Evolutionary conservation across 2,113 vertebrate species (phyloP).

Genomic region (Diadophis punctatus): DNA sequence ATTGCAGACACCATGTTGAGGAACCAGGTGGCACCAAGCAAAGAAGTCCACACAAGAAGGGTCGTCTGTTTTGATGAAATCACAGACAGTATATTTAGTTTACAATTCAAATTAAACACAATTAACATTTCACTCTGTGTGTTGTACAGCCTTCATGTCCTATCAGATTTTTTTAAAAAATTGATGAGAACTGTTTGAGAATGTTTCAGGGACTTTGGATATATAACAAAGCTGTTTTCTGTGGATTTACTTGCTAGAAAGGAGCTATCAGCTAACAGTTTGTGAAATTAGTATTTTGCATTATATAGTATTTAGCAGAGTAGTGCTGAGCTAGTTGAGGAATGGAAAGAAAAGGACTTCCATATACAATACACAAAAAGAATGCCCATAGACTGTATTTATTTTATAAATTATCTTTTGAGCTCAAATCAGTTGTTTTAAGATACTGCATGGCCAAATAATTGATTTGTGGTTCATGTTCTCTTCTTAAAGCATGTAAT

Average conservation of each 20-base stretch:
- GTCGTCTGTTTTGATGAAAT: conserved; percentile 71
- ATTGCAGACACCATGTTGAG: conserved; percentile 91
- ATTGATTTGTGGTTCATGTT: conserved; percentile 30
- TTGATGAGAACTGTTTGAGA: neutral
- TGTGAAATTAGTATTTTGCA: neutral
- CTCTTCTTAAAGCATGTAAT: conserved; percentile 32
- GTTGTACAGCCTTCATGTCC: neutral
- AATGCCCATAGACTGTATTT: neutral
- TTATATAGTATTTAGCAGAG: neutral
- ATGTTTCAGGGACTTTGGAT: neutral
- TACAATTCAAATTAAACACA: neutral
- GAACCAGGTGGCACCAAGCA: conserved; percentile 92
- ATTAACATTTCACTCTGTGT: neutral
- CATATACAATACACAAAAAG: neutral
- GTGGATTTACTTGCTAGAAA: neutral
- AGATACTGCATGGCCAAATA: neutral
- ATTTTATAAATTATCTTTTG: neutral
- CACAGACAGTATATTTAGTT: neutral
- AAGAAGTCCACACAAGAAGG: conserved; percentile 85
- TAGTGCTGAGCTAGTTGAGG: neutral
- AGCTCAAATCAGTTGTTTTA: neutral
- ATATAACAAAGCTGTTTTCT: neutral
- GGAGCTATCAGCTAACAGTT: neutral
- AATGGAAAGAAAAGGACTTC: neutral
- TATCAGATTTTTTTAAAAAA: neutral